phyloP scores from a whole-genome alignment of 1,140 invertebrate species.

The Trachelipus rathkii region DNA sequence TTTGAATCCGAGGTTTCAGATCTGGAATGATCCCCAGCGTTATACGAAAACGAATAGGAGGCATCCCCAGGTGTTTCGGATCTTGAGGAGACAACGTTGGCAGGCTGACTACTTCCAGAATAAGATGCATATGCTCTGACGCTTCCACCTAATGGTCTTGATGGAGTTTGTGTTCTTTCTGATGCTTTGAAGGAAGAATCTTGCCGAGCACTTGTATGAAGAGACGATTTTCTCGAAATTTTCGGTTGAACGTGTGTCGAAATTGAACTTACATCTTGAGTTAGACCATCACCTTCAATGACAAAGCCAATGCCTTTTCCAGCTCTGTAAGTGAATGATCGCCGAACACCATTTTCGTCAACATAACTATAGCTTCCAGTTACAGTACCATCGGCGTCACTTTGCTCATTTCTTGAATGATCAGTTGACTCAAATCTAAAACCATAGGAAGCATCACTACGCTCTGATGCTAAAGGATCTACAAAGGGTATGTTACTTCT shows the following conservation, averaged over 20 bases:
- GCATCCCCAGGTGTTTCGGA: constrained; percentile 27
- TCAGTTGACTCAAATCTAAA: constrained; percentile 45
- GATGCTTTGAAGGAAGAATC: background rate
- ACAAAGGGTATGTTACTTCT: constrained; percentile 30
- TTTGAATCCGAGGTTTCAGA: constrained; percentile 35
- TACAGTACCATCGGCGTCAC: constrained; percentile 47
- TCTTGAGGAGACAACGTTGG: background rate
- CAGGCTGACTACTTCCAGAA: background rate
- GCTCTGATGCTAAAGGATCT: constrained; percentile 34
- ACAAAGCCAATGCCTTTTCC: constrained; percentile 41
- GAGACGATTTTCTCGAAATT: background rate
- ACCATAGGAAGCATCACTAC: constrained; percentile 42
- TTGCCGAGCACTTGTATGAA: background rate
- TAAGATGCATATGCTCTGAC: constrained; percentile 2
- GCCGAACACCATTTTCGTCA: constrained; percentile 43
- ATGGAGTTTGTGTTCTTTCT: background rate
- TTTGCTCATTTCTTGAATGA: constrained; percentile 42
- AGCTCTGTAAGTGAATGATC: constrained; percentile 38
- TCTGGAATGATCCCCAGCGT: constrained; percentile 45
- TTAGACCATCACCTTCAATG: constrained; percentile 37
- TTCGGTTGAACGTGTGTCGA: constrained; percentile 9
- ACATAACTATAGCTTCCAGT: constrained; percentile 49
- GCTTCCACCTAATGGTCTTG: background rate
- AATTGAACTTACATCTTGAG: constrained; percentile 25
- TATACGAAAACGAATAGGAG: constrained; percentile 39